A percentile compares a stretch with the other conserved stretches of the same genome.
Evolutionary conservation across 2,888 invertebrate genomes (phyloP).

Genomic region (Smittia sp.): DNA sequence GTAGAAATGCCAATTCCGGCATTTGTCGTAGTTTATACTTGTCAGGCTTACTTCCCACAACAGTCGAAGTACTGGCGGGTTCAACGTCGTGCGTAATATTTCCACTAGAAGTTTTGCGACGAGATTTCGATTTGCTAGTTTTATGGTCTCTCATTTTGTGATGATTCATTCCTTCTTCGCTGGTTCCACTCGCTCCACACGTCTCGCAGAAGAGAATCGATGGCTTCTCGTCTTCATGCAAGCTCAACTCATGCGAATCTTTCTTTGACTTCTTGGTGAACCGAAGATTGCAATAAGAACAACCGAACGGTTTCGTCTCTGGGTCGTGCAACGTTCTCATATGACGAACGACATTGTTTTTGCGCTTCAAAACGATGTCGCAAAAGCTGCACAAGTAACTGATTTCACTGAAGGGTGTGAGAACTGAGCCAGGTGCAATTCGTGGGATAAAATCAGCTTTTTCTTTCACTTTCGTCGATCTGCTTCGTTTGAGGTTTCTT

Average conservation of each 20-base stretch:
- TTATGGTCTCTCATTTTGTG: neutral
- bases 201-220: neutral
- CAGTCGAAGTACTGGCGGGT: too few species aligned
- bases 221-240: neutral
- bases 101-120: too few species aligned
- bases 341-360: neutral
- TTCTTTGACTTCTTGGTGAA: neutral
- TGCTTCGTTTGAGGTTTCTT: neutral
- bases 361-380: neutral
- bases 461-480: too few species aligned
- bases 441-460: constrained; percentile 2
- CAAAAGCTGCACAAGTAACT: neutral
- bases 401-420: neutral
- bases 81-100: too few species aligned
- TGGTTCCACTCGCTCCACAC: neutral
- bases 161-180: neutral
- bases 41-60: too few species aligned
- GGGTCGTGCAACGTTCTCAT: neutral
- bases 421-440: neutral
- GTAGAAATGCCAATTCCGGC: too few species aligned
- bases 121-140: too few species aligned
- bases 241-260: neutral
- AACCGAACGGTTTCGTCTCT: neutral
- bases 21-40: too few species aligned
- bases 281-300: neutral